Percentiles rank a stretch among this genome's conserved stretches.
Conservation (phyloP, 1,140 invertebrate genomes). For the Calliopsis andreniformis region DNA sequence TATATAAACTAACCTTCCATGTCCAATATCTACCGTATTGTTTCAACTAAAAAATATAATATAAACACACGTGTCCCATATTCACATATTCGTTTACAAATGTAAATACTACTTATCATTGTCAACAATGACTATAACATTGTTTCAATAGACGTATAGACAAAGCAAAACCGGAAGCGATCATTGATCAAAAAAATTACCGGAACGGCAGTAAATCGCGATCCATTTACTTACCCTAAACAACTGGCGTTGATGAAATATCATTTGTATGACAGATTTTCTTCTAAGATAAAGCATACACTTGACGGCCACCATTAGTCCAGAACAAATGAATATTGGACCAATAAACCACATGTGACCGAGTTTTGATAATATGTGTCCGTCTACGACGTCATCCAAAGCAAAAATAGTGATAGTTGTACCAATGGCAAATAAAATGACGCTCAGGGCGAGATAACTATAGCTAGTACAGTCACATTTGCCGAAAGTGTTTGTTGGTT, state of each 20-base stretch:
- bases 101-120: background rate
- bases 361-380: constrained; percentile 83
- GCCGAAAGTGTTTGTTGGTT: constrained; percentile 82
- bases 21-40: constrained; percentile 1
- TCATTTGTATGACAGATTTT: constrained; percentile 86
- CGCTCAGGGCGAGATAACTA: constrained; percentile 85
- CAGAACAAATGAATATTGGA: constrained; percentile 86
- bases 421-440: constrained; percentile 85
- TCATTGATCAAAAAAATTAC: background rate
- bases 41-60: background rate
- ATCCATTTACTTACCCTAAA: constrained; percentile 81
- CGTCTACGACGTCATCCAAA: constrained; percentile 83
- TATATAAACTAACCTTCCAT: background rate
- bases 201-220: background rate
- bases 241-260: constrained; percentile 84
- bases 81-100: background rate
- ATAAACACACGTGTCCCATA: too few species aligned
- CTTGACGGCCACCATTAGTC: constrained; percentile 86
- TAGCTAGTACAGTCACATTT: constrained; percentile 86
- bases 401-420: constrained; percentile 85
- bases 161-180: background rate
- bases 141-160: background rate
- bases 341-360: constrained; percentile 87
- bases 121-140: background rate
- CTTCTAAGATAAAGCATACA: constrained; percentile 85